A percentile compares a stretch with the other conserved stretches of the same genome.
These are phyloP conservation scores for Diarsia brunnea DNA, from an alignment of 2,888 invertebrate species.

Conservation along the genomic window DNA sequence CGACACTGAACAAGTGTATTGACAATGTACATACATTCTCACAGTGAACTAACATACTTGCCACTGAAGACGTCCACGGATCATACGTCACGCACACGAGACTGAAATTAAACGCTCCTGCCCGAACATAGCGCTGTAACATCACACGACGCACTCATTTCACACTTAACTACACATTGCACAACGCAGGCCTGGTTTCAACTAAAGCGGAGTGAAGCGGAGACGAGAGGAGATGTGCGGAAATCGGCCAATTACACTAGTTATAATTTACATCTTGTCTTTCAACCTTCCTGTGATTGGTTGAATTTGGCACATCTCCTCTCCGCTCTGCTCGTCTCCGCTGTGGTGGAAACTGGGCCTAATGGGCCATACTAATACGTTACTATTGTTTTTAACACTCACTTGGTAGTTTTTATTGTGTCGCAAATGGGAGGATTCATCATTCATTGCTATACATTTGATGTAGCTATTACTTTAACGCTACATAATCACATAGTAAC, in stretches of 20 bases:
- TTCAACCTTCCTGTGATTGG: no score
- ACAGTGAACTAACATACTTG: conserved; percentile 64
- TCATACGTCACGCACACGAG: conserved; percentile 46
- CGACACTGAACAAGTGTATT: conserved; percentile 50
- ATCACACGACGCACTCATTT: conserved; percentile 43
- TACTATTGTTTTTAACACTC: conserved; percentile 30
- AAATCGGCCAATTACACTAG: no score
- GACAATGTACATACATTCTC: conserved; percentile 63
- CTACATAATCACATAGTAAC: conserved; percentile 33
- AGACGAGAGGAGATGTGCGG: no score
- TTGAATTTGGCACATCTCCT: no score
- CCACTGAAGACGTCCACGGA: conserved; percentile 56
- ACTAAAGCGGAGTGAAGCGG: no score
- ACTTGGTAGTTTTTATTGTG: conserved; percentile 17
- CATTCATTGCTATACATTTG: conserved; percentile 37
- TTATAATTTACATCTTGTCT: no score
- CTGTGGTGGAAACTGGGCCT: no score
- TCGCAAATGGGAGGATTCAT: conserved; percentile 17
- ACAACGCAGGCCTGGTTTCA: conserved; percentile 2
- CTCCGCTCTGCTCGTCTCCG: no score
- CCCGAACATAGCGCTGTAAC: conserved; percentile 27
- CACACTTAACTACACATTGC: conserved; percentile 26
- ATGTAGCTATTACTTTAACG: conserved; percentile 23
- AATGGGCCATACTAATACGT: conserved; percentile 27
- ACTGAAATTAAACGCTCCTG: conserved; percentile 25